A percentile compares a stretch with the other conserved stretches of the same genome.
phyloP scores from a whole-genome alignment of 1,140 invertebrate species.

The Pararge aegeria region DNA sequence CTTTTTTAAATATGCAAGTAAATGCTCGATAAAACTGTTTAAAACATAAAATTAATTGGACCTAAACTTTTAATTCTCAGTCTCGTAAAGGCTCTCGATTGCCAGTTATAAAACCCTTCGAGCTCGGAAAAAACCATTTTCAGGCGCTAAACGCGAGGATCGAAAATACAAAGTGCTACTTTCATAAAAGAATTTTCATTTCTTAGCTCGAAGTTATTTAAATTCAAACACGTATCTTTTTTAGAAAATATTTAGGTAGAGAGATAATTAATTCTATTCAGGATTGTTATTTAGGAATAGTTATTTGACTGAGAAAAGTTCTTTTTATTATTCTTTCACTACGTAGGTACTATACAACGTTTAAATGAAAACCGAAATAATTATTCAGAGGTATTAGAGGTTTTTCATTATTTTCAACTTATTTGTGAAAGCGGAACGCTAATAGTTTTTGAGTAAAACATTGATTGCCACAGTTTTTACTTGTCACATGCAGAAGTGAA shows the following conservation, averaged over 20 bases:
- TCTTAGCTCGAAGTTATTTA: background rate
- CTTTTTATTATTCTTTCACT: too few species aligned
- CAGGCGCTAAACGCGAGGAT: background rate
- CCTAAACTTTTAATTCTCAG: background rate
- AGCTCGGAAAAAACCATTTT: background rate
- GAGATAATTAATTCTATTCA: too few species aligned
- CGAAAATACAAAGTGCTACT: background rate
- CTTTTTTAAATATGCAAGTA: background rate
- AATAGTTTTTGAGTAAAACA: too few species aligned
- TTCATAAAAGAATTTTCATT: background rate
- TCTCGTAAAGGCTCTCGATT: background rate
- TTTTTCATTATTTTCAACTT: too few species aligned
- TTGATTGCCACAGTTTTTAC: too few species aligned
- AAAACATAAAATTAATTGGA: background rate
- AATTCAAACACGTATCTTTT: conserved; percentile 1
- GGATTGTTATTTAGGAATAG: too few species aligned
- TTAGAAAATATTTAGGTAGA: background rate
- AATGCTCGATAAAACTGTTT: background rate
- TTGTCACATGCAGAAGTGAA: too few species aligned
- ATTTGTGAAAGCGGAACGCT: too few species aligned
- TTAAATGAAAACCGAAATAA: too few species aligned
- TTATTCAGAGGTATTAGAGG: too few species aligned
- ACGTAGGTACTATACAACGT: too few species aligned
- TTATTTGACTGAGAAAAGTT: too few species aligned
- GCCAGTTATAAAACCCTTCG: background rate